Evolutionary conservation across 2,888 invertebrate genomes (phyloP).

Genomic region (Xestia sexstrigata): DNA sequence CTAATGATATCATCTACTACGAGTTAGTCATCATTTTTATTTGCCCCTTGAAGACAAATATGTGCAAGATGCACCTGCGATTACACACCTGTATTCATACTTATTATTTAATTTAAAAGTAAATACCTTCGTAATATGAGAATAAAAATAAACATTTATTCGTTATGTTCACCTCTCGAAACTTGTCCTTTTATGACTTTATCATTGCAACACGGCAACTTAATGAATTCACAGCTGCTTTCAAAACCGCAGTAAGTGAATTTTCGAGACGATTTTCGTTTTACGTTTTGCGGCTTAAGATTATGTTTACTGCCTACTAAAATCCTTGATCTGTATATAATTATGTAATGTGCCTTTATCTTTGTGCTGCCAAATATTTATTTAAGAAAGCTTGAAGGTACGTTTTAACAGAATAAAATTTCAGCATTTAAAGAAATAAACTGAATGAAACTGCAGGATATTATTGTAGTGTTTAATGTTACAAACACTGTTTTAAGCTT

Average conservation of each 20-base stretch:
- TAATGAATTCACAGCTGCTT: conserved; percentile 70
- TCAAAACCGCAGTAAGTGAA: conserved; percentile 49
- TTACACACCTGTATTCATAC: conserved; percentile 37
- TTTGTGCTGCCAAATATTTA: conserved; percentile 35
- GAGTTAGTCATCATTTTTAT: conserved; percentile 37
- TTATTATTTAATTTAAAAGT: conserved; percentile 47
- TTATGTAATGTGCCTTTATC: conserved; percentile 59
- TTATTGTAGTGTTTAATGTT: too few relatives aligned
- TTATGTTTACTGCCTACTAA: conserved; percentile 50
- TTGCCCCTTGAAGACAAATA: conserved; percentile 29
- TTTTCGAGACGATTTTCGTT: conserved; percentile 48
- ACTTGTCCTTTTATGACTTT: conserved; percentile 70
- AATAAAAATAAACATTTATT: conserved; percentile 59
- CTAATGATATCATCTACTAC: conserved; percentile 32
- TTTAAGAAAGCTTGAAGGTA: conserved; percentile 25
- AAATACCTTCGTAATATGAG: conserved; percentile 38
- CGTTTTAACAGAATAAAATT: neutral
- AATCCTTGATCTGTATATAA: conserved; percentile 60
- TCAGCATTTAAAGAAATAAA: conserved; percentile 20
- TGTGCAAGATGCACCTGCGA: conserved; percentile 49
- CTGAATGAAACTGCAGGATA: conserved; percentile 20
- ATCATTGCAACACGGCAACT: conserved; percentile 67
- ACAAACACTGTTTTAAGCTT: too few relatives aligned
- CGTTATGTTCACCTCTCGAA: conserved; percentile 56
- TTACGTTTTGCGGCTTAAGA: conserved; percentile 45